Conservation (phyloP, 92 coral and sea anemone species). For the Epizoanthus scotinus region DNA sequence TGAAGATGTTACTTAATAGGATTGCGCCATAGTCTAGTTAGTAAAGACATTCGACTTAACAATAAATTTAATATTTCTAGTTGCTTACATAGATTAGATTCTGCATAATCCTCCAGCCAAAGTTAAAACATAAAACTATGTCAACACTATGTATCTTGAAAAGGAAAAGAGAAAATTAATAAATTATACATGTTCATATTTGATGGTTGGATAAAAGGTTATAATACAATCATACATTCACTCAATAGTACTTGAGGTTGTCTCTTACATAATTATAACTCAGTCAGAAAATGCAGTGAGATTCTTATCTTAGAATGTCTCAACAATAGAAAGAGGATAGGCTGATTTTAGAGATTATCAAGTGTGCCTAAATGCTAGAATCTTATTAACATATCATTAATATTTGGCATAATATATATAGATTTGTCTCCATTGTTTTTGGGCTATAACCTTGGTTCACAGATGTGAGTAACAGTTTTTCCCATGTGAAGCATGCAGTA, state of each 20-base stretch:
- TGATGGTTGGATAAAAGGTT: not conserved
- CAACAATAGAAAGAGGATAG: not conserved
- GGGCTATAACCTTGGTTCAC: not conserved
- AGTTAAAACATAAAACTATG: not conserved
- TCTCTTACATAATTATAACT: not conserved
- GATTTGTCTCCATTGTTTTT: not conserved
- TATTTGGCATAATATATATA: not conserved
- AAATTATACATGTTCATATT: not conserved
- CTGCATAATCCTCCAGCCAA: not conserved
- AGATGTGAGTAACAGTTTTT: slow-evolving; percentile 4
- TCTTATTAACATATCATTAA: slow-evolving; percentile 2
- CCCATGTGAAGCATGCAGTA: not conserved
- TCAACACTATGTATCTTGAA: not conserved
- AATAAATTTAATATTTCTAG: not conserved
- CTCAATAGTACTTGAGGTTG: no score
- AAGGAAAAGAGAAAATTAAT: not conserved
- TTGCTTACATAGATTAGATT: not conserved
- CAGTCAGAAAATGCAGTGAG: not conserved
- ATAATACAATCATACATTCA: slow-evolving; percentile 1
- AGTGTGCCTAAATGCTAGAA: not conserved
- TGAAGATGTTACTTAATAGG: not conserved
- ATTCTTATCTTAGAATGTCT: not conserved
- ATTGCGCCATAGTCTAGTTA: no score
- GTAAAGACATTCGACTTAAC: not conserved
- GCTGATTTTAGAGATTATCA: not conserved